These are phyloP conservation scores for Epizoanthus rinbou DNA, from an alignment of 92 coral and sea anemone genomes.

Conservation along the genomic window DNA sequence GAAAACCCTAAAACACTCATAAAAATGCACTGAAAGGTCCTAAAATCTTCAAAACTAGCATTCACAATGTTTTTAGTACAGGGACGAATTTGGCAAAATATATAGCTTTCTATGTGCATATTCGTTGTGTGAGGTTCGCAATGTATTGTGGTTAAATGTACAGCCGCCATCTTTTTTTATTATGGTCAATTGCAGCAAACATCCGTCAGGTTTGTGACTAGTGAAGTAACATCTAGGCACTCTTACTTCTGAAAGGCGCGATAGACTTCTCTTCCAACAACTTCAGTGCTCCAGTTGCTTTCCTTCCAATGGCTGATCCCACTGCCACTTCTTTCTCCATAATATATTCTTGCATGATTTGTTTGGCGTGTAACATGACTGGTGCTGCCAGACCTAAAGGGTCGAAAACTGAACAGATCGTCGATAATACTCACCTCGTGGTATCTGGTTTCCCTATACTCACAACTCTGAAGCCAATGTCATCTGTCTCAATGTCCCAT, in stretches of 20 bases:
- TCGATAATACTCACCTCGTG: slow-evolving; percentile 36
- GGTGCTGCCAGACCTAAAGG: slow-evolving; percentile 34
- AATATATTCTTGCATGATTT: slow-evolving; percentile 11
- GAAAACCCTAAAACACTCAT: too few relatives aligned
- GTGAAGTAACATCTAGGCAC: slow-evolving; percentile 34
- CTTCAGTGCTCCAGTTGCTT: slow-evolving; percentile 6
- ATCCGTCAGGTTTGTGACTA: neutral
- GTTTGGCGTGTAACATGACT: slow-evolving; percentile 22
- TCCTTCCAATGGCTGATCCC: slow-evolving; percentile 29
- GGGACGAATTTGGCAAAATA: too few relatives aligned
- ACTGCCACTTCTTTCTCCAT: slow-evolving; percentile 19
- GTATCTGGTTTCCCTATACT: slow-evolving; percentile 1
- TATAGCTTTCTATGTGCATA: too few relatives aligned
- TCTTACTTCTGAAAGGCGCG: neutral
- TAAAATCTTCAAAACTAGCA: too few relatives aligned
- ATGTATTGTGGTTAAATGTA: too few relatives aligned
- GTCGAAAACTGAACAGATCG: slow-evolving; percentile 30
- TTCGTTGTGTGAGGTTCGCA: too few relatives aligned
- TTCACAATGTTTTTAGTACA: too few relatives aligned
- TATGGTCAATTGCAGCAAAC: too few relatives aligned
- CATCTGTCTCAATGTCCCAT: slow-evolving; percentile 36
- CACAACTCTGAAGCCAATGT: slow-evolving; percentile 12
- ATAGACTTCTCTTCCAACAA: too few relatives aligned
- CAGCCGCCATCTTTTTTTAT: too few relatives aligned
- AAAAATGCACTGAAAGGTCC: too few relatives aligned